Evolutionary conservation across 2,797 vertebrate genomes (phyloP), one percentile per base, ranked within the genome.

Genomic region (Acrocephalus scirpaceus): DNA sequence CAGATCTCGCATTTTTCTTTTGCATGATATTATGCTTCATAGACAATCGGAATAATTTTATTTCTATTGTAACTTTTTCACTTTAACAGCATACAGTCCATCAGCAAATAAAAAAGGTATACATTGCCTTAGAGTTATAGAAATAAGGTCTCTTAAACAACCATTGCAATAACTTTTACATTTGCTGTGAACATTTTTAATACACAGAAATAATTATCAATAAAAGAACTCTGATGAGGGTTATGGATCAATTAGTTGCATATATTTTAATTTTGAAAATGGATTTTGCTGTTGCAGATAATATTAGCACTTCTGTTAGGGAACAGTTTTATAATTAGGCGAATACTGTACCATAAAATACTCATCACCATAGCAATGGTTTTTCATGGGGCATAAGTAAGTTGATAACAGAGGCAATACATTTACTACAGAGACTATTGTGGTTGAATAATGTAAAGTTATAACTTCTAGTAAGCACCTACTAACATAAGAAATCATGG

Each of bases 291-390:
- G 38, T 66, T 96, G 89, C 81, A 95, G 95, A 92, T 81, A 83
- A 26, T 6, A 64, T 75, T 89, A 82, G 61, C 1, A 4, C 53
- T 78, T 91, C 79, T 90, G 80, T 85, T 91, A 91, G 69, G 91
- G 66, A 93, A 32, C 60, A 91, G 51, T 93, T 91, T 96, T 96
- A 96, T 97, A 95, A 95, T 88, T 95, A 93, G 86, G 70, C 4
- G 4, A 92, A 94, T 86, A 92, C 88, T 94, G 87, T 88, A 83
- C 84, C 85, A 86, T 94, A 96, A 96, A 95, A 91, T 92, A 91
- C 88, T 95, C 92, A 97, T 96, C 95, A 97, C 95, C 93, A 95
- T 96, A 95, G 95, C 93, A 96, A 93, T 96, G 88, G 48, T 88
- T 95, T 96, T 97, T 93, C 90, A 89, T 93, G 87, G 95, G 92